These are phyloP conservation scores for Pterocles gutturalis DNA, from an alignment of 2,113 vertebrate species.

Conservation along the genomic window DNA sequence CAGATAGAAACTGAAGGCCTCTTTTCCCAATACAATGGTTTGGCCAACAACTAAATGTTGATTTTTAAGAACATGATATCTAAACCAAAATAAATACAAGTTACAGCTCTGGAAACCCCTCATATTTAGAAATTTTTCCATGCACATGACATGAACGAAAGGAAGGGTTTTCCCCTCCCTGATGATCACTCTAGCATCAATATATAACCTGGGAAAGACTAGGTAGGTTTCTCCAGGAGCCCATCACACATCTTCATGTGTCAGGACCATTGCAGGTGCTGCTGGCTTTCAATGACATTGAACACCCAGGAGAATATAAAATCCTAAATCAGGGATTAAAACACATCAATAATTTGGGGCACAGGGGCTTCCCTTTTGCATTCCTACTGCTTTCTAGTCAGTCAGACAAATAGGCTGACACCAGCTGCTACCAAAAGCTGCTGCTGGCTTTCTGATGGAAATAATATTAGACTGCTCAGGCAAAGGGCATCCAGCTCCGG, in stretches of 20 bases:
- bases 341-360: too few species aligned
- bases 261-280: not conserved
- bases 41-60: not conserved
- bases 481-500: not conserved
- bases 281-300: rapidly evolving
- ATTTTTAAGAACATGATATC: not conserved
- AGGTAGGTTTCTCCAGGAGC: not conserved
- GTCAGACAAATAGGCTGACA: not conserved
- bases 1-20: not conserved
- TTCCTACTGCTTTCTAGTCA: not conserved
- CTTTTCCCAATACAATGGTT: not conserved
- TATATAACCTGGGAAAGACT: not conserved
- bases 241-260: not conserved
- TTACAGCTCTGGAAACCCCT: not conserved
- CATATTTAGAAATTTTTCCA: not conserved
- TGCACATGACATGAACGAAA: rapidly evolving
- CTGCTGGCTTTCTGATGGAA: not conserved
- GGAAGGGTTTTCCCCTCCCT: not conserved
- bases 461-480: rapidly evolving
- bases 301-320: not conserved
- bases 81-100: not conserved
- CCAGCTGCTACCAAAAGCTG: not conserved
- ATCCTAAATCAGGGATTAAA: not conserved
- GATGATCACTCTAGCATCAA: not conserved
- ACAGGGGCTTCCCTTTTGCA: not conserved